A percentile compares a stretch with the other conserved stretches of the same genome.
These are phyloP conservation scores for Pterostichus niger DNA, from an alignment of 2,888 invertebrate genomes.

Conservation along the genomic window DNA sequence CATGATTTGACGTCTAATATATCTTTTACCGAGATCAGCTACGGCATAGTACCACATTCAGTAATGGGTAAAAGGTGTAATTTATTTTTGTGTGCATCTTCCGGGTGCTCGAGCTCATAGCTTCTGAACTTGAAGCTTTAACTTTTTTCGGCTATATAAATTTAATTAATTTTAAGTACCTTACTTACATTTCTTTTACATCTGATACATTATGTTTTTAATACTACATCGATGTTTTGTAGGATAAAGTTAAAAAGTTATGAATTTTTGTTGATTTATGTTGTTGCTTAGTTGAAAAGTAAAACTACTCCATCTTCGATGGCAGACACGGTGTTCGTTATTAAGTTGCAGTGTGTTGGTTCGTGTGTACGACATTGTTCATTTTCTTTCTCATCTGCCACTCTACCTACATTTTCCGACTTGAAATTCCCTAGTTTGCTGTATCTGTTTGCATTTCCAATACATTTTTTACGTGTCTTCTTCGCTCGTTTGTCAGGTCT, in stretches of 20 bases:
- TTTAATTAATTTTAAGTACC: no score
- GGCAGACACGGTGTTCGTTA: slow-evolving; percentile 20
- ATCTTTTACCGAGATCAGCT: no score
- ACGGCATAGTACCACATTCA: no score
- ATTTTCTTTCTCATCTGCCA: slow-evolving; percentile 18
- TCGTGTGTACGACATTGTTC: slow-evolving; percentile 20
- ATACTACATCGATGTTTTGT: no score
- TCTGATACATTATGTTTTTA: no score
- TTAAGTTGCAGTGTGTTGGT: slow-evolving; percentile 21
- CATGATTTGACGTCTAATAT: no score
- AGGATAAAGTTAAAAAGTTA: neutral
- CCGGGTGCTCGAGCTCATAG: no score
- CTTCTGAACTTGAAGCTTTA: no score
- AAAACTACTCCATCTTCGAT: slow-evolving; percentile 24
- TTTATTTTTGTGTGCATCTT: no score
- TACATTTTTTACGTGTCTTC: slow-evolving; percentile 39
- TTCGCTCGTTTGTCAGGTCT: slow-evolving; percentile 38
- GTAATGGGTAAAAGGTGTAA: no score
- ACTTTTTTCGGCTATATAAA: no score
- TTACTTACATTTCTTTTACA: no score
- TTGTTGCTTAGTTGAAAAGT: slow-evolving; percentile 6
- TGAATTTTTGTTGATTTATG: slow-evolving; percentile 22
- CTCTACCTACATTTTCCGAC: slow-evolving; percentile 8
- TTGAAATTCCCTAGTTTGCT: slow-evolving; percentile 20
- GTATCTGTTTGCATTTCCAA: slow-evolving; percentile 42